Evolutionary conservation across 2,888 invertebrate species (phyloP).

Genomic region (Mayetiola destructor): DNA sequence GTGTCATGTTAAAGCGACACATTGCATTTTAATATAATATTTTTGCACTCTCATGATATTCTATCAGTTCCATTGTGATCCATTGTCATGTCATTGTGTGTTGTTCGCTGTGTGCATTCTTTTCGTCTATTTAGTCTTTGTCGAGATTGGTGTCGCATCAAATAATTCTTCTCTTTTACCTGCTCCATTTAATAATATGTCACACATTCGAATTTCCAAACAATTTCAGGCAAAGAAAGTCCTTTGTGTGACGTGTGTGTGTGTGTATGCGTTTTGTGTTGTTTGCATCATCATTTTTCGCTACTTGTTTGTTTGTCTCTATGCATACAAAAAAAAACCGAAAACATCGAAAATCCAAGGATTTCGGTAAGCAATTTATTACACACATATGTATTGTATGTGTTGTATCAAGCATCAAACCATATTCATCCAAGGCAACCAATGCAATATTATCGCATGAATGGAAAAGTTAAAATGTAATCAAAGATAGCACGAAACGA

Average conservation of each 20-base stretch:
- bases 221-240: not conserved
- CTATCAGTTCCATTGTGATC: not conserved
- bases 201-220: no score
- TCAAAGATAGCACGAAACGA: slow-evolving; percentile 8
- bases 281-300: not conserved
- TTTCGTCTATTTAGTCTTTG: not conserved
- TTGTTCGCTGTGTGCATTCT: slow-evolving; percentile 2
- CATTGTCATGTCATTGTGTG: not conserved
- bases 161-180: slow-evolving; percentile 6
- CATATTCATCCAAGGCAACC: not conserved
- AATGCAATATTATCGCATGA: not conserved
- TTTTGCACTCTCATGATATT: not conserved
- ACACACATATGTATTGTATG: no score
- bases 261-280: not conserved
- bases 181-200: slow-evolving; percentile 9
- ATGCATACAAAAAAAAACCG: not conserved
- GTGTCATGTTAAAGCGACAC: no score
- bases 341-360: no score
- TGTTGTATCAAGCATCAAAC: slow-evolving; percentile 2
- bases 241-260: not conserved
- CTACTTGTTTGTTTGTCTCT: not conserved
- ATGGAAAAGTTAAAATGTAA: not conserved
- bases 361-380: no score
- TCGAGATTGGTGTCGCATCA: not conserved
- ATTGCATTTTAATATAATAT: not conserved